Conservation (phyloP, 2,113 vertebrate species). For the Burhinus bistriatus region DNA sequence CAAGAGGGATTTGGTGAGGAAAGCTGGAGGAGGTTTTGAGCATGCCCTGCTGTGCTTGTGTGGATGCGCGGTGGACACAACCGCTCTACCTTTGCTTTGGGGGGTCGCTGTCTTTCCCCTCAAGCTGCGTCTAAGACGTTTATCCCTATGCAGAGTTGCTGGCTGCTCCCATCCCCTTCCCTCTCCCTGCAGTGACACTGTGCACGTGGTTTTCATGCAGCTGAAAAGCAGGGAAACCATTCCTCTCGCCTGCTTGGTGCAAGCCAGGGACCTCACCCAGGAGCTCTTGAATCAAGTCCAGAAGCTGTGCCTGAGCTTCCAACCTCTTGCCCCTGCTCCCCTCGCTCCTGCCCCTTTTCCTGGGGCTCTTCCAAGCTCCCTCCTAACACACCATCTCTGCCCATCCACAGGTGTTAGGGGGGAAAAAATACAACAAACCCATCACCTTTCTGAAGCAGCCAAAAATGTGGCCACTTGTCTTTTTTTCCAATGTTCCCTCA, state of each 20-base stretch:
- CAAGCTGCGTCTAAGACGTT: neutral
- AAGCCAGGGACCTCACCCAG: neutral
- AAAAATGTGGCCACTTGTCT: neutral
- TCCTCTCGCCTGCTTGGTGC: neutral
- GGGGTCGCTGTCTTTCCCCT: neutral
- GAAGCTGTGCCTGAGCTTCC: neutral
- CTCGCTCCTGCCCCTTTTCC: neutral
- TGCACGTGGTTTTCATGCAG: neutral
- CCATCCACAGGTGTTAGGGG: conserved; percentile 17
- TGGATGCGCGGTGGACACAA: neutral
- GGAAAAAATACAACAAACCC: neutral
- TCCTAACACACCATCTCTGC: neutral
- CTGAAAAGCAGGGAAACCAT: neutral
- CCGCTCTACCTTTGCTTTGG: neutral
- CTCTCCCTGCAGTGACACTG: fast-evolving
- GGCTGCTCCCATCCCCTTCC: neutral
- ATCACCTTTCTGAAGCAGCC: neutral
- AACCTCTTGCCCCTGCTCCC: neutral
- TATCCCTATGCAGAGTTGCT: neutral
- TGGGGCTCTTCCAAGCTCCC: neutral
- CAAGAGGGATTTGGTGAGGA: neutral
- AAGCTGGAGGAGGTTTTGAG: neutral
- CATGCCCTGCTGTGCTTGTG: neutral
- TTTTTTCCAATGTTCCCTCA: neutral
- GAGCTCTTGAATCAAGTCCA: neutral